A percentile compares a stretch with the other conserved stretches of the same genome.
Conservation (phyloP, 2,888 invertebrate species). For the Pseudococcus longispinus region DNA sequence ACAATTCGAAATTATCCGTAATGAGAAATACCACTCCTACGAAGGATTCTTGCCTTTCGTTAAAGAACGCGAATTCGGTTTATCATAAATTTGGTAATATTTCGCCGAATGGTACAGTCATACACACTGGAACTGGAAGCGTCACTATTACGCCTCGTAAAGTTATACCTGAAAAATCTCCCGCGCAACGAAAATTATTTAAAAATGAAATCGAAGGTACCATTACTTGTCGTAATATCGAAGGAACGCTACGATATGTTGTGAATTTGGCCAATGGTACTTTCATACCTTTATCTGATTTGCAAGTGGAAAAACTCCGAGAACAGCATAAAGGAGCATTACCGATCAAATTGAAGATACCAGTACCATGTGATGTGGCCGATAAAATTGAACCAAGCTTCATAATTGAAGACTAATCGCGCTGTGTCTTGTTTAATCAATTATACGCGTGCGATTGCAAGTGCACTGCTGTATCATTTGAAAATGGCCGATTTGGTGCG, state of each 20-base stretch:
- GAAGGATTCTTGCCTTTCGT: not conserved
- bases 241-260: not conserved
- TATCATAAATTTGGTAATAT: not conserved
- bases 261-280: slow-evolving; percentile 49
- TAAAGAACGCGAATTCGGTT: not conserved
- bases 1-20: too few relatives aligned
- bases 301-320: slow-evolving; percentile 30
- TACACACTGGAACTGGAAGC: slow-evolving; percentile 32
- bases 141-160: slow-evolving; percentile 53
- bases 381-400: slow-evolving; percentile 49
- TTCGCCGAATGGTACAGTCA: slow-evolving; percentile 18
- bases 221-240: not conserved
- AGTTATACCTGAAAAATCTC: not conserved
- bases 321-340: slow-evolving; percentile 24
- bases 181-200: slow-evolving; percentile 41
- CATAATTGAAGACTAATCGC: slow-evolving; percentile 44
- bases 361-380: slow-evolving; percentile 47
- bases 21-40: not conserved
- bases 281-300: not conserved
- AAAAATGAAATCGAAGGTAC: slow-evolving; percentile 52
- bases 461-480: too few relatives aligned
- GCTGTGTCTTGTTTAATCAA: too few relatives aligned
- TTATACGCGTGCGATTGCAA: too few relatives aligned
- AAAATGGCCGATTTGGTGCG: too few relatives aligned
- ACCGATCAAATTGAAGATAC: slow-evolving; percentile 44